Evolutionary conservation across 2,888 invertebrate species (phyloP).

Genomic region (Lagria hirta): DNA sequence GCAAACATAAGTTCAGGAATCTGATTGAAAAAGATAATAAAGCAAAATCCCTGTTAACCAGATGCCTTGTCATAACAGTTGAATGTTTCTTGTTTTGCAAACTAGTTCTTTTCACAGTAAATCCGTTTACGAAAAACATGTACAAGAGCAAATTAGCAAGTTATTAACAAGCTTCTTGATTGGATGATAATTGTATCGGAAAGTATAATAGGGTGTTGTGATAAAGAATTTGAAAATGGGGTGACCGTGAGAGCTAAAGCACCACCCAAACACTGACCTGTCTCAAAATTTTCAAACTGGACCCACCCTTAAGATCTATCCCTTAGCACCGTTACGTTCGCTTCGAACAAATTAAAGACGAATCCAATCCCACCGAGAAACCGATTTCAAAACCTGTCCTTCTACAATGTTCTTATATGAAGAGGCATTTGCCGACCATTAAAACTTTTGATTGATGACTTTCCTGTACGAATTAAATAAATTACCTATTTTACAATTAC

Average conservation of each 20-base stretch:
- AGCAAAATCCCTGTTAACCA: too few species aligned
- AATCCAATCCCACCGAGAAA: constrained; percentile 31
- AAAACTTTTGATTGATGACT: constrained; percentile 37
- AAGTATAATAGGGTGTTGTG: too few species aligned
- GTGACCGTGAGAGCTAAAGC: constrained; percentile 15
- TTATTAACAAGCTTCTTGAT: too few species aligned
- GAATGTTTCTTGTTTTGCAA: too few species aligned
- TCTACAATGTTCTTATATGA: constrained; percentile 32
- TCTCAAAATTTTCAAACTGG: constrained; percentile 17
- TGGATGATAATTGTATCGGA: too few species aligned
- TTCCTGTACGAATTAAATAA: constrained; percentile 32
- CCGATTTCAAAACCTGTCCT: constrained; percentile 29
- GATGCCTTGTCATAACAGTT: too few species aligned
- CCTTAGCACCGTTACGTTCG: constrained; percentile 29
- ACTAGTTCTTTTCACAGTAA: too few species aligned
- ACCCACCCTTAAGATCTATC: constrained; percentile 16
- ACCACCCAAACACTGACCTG: constrained; percentile 30
- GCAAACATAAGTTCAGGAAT: too few species aligned
- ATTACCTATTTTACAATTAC: constrained; percentile 29
- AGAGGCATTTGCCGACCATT: constrained; percentile 36
- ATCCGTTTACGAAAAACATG: too few species aligned
- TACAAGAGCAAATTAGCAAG: too few species aligned
- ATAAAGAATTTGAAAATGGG: too few species aligned
- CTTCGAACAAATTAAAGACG: constrained; percentile 31
- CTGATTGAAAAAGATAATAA: too few species aligned